Conservation (phyloP, 1,140 invertebrate species). For the Diabrotica undecimpunctata region DNA sequence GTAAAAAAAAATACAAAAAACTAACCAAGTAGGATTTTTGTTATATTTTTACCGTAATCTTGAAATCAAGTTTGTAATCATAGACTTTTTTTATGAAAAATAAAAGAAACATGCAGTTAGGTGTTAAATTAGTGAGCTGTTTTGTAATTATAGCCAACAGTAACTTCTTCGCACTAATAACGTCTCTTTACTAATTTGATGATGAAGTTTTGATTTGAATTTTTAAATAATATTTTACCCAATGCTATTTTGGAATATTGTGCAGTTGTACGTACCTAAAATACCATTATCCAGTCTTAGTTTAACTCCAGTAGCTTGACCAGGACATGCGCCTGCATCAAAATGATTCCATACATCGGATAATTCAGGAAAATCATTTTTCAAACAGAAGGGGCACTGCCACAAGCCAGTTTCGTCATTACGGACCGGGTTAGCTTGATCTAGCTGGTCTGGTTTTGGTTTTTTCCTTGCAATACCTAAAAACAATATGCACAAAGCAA, state of each 20-base stretch:
- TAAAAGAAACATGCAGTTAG: no score
- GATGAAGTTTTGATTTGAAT: background rate
- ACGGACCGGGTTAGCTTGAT: constrained; percentile 91
- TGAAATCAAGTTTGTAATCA: no score
- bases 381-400: constrained; percentile 96
- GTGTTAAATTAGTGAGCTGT: no score
- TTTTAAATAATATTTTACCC: no score
- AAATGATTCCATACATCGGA: constrained; percentile 99
- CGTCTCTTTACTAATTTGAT: background rate
- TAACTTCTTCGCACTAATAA: background rate
- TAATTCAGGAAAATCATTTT: constrained; percentile 92
- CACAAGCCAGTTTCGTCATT: constrained; percentile 92
- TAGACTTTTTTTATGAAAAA: no score
- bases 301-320: constrained; percentile 89
- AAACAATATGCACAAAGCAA: background rate
- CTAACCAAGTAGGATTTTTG: no score
- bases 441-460: constrained; percentile 86
- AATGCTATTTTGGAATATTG: background rate
- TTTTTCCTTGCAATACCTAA: constrained; percentile 75
- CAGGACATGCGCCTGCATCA: constrained; percentile 91
- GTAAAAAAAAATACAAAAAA: no score
- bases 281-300: constrained; percentile 91
- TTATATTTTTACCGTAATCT: no score
- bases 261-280: constrained; percentile 82
- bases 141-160: no score